A percentile compares a stretch with the other conserved stretches of the same genome.
phyloP scores from a whole-genome alignment of 2,797 vertebrate species.

The Tokudaia muenninki region DNA sequence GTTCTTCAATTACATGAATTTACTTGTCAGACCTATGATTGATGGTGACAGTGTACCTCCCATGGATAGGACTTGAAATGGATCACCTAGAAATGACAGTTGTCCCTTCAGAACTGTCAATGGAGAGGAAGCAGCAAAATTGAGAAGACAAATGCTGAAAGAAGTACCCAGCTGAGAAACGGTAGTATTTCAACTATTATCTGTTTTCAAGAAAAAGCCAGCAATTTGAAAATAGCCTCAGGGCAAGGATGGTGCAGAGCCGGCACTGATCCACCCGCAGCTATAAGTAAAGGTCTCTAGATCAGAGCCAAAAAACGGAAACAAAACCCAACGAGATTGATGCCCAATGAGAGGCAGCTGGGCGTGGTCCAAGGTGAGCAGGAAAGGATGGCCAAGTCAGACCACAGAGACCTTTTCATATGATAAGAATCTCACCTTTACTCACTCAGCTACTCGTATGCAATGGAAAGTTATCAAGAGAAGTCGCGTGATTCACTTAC shows the following conservation, averaged over 20 bases:
- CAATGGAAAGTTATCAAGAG: not conserved
- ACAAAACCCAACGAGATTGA: not conserved
- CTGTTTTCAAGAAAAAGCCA: not conserved
- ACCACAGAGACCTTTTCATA: not conserved
- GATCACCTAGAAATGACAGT: not conserved
- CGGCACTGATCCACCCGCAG: not conserved
- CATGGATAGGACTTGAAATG: not conserved
- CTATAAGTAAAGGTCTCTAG: not conserved
- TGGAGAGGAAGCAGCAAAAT: not conserved
- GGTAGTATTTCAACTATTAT: not conserved
- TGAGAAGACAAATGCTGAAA: not conserved
- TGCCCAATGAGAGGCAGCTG: not conserved
- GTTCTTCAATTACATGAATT: not conserved
- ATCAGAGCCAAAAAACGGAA: not conserved
- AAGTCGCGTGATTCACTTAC: not conserved
- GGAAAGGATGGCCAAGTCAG: not conserved
- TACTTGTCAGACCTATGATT: not conserved
- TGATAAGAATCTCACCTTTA: not conserved
- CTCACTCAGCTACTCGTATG: not conserved
- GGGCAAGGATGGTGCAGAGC: not conserved
- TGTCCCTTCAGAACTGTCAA: not conserved
- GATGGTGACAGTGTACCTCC: not conserved
- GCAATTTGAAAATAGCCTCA: not conserved
- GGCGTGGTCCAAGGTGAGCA: not conserved
- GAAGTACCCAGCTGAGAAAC: not conserved